These are phyloP conservation scores for Mactromeris polynyma DNA, from an alignment of 2,888 invertebrate species.

Conservation along the genomic window DNA sequence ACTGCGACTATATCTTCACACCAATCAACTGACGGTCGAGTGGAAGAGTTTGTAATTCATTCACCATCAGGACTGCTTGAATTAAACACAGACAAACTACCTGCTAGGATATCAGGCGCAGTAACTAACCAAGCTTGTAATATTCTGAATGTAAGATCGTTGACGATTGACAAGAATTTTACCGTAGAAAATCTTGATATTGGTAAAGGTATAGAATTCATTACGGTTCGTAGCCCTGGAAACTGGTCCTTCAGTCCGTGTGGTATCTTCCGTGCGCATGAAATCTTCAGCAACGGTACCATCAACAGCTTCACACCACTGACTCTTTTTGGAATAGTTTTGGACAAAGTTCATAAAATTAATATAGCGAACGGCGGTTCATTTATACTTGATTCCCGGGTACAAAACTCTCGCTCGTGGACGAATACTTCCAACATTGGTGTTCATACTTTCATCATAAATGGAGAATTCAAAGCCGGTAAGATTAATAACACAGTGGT, in stretches of 20 bases:
- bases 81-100: constrained; percentile 54
- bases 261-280: constrained; percentile 58
- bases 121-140: constrained; percentile 49
- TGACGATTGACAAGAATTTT: constrained; percentile 70
- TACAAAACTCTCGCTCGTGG: constrained; percentile 61
- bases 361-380: constrained; percentile 64
- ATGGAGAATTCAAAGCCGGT: constrained; percentile 69
- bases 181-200: constrained; percentile 59
- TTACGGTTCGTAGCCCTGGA: constrained; percentile 65
- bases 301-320: constrained; percentile 65
- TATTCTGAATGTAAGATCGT: constrained; percentile 59
- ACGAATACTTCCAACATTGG: constrained; percentile 66
- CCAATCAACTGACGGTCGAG: constrained; percentile 47
- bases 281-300: constrained; percentile 65
- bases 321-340: constrained; percentile 56
- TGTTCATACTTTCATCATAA: constrained; percentile 62
- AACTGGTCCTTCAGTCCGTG: constrained; percentile 69
- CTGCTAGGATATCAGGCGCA: constrained; percentile 41
- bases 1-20: constrained; percentile 65
- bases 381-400: constrained; percentile 67
- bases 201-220: constrained; percentile 54
- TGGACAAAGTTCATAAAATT: constrained; percentile 60
- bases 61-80: constrained; percentile 61
- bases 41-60: constrained; percentile 63
- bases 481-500: constrained; percentile 56